phyloP scores from a whole-genome alignment of 1,140 invertebrate genomes.

The Lineus longissimus region DNA sequence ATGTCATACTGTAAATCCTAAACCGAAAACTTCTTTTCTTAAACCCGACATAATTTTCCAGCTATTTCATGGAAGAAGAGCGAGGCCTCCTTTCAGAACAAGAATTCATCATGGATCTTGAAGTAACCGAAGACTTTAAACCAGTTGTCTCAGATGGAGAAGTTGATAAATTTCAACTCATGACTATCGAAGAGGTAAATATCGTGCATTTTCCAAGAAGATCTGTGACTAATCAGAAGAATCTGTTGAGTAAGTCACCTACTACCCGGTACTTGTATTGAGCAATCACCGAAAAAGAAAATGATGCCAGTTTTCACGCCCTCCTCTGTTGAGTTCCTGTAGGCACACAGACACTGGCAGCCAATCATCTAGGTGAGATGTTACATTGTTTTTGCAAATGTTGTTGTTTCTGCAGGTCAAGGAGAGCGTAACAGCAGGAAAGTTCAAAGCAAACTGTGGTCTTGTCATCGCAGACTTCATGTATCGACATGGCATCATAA shows the following conservation, averaged over 20 bases:
- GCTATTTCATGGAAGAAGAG: conserved; percentile 87
- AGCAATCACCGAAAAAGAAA: too few species aligned
- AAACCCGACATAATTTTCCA: conserved; percentile 49
- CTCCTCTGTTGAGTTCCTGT: too few species aligned
- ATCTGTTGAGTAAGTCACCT: background rate
- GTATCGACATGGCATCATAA: conserved; percentile 82
- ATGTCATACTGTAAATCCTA: too few species aligned
- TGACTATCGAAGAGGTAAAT: conserved; percentile 62
- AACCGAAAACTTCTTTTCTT: too few species aligned
- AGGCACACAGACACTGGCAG: too few species aligned
- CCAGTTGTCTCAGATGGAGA: conserved; percentile 89
- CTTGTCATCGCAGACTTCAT: conserved; percentile 87
- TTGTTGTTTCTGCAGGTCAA: conserved; percentile 54
- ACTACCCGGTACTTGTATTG: too few species aligned
- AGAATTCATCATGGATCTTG: conserved; percentile 91
- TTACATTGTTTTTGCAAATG: too few species aligned
- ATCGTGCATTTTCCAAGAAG: background rate
- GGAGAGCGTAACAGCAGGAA: conserved; percentile 71
- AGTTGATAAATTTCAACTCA: conserved; percentile 81
- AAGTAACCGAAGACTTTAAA: conserved; percentile 81
- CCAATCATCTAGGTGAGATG: too few species aligned
- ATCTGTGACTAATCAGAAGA: background rate
- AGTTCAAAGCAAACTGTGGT: conserved; percentile 90
- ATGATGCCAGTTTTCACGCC: too few species aligned
- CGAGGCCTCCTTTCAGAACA: conserved; percentile 88